These are phyloP conservation scores for Eristalis pertinax DNA, from an alignment of 2,888 invertebrate genomes.

Conservation along the genomic window DNA sequence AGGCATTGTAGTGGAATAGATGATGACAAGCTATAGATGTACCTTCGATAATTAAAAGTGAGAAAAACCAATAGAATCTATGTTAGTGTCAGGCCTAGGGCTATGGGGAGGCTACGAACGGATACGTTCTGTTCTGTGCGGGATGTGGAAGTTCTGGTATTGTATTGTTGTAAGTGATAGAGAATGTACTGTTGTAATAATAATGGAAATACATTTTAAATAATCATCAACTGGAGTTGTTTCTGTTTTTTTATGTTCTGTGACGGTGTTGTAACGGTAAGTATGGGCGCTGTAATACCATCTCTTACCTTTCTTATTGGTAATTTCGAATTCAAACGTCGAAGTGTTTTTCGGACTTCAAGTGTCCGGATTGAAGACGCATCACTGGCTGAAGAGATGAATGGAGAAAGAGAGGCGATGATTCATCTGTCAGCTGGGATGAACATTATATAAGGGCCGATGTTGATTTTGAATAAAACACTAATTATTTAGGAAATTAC, in stretches of 20 bases:
- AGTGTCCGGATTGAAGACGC: no score
- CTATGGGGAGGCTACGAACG: slow-evolving; percentile 1
- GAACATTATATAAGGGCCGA: no score
- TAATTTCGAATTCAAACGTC: no score
- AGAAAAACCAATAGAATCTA: slow-evolving; percentile 6
- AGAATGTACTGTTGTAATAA: slow-evolving; percentile 12
- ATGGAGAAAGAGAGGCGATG: no score
- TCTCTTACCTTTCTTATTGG: no score
- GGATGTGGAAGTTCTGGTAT: slow-evolving; percentile 1
- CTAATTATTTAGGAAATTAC: no score
- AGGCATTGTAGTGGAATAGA: slow-evolving; percentile 14
- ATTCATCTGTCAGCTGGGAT: no score
- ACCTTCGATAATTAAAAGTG: slow-evolving; percentile 39
- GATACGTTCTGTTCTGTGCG: not conserved
- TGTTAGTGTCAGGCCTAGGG: slow-evolving; percentile 17
- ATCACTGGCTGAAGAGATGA: no score
- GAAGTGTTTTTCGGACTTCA: no score
- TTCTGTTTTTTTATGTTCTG: not conserved
- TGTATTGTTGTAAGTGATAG: slow-evolving; percentile 43
- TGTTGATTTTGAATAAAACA: no score
- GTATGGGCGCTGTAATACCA: no score
- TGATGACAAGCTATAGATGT: slow-evolving; percentile 35
- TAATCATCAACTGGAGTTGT: slow-evolving; percentile 18
- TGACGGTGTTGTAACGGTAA: no score
- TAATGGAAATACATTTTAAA: slow-evolving; percentile 53